A percentile compares a stretch with the other conserved stretches of the same genome.
phyloP scores from a whole-genome alignment of 2,113 vertebrate species.

The Ceratotherium simum region DNA sequence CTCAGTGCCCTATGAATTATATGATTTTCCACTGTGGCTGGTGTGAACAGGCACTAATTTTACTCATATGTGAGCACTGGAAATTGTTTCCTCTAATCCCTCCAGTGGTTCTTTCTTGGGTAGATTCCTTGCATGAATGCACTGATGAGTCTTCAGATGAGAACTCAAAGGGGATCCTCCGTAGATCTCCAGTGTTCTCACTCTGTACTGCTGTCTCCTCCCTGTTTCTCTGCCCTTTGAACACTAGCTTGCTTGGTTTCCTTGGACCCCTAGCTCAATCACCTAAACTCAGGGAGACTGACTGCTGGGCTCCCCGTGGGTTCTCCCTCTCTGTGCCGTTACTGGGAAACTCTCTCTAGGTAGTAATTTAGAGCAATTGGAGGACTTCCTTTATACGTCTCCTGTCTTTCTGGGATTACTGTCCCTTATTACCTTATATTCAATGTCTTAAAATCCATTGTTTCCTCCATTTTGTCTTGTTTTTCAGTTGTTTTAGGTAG shows the following conservation, averaged over 20 bases:
- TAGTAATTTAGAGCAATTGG: neutral
- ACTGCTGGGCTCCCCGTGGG: accelerated
- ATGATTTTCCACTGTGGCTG: neutral
- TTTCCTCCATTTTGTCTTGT: neutral
- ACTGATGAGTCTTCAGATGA: neutral
- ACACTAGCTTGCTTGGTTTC: neutral
- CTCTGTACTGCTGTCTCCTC: neutral
- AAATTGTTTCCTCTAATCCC: neutral
- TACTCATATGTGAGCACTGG: neutral
- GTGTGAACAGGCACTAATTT: neutral
- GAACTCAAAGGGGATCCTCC: neutral
- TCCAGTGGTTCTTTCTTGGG: neutral
- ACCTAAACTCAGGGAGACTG: neutral
- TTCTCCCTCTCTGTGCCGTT: neutral
- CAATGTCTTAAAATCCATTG: neutral
- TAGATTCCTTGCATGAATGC: neutral
- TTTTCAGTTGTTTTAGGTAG: neutral
- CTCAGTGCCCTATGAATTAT: neutral
- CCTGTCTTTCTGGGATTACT: neutral
- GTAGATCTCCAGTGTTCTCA: neutral
- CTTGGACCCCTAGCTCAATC: neutral
- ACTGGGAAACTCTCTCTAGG: neutral
- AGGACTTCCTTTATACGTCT: neutral
- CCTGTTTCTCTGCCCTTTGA: neutral
- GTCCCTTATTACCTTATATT: neutral